Conservation (phyloP, 2,113 vertebrate species). For the Leptosomus discolor region DNA sequence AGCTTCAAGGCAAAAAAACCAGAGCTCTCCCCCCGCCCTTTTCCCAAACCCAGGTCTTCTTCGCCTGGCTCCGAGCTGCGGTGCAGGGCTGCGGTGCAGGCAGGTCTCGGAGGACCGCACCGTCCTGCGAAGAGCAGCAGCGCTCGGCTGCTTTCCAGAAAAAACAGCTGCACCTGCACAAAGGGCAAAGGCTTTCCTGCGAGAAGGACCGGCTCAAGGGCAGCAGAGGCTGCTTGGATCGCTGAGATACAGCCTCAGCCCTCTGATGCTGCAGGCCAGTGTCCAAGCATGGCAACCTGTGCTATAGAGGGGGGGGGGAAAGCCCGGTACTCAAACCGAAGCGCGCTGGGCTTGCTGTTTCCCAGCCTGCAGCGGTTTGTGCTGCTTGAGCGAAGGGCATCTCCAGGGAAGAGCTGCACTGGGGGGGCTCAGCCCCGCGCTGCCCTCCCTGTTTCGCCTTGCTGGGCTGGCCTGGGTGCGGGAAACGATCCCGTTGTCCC, state of each 20-base stretch:
- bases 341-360: background rate
- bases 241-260: background rate
- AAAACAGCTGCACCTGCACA: background rate
- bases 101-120: fast-evolving
- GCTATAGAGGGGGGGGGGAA: fast-evolving
- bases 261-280: background rate
- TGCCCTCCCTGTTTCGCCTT: background rate
- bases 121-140: background rate
- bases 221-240: background rate
- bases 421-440: background rate
- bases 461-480: background rate
- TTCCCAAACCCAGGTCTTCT: background rate
- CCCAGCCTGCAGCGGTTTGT: fast-evolving
- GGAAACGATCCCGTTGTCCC: fast-evolving
- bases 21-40: background rate
- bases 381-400: background rate
- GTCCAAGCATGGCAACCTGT: fast-evolving
- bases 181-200: background rate
- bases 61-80: fast-evolving
- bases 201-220: background rate
- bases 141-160: background rate
- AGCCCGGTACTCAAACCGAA: background rate
- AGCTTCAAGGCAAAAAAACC: background rate
- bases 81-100: background rate
- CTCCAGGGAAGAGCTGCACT: fast-evolving